Evolutionary conservation across 2,888 invertebrate species (phyloP).

Genomic region (Aplocera efformata): DNA sequence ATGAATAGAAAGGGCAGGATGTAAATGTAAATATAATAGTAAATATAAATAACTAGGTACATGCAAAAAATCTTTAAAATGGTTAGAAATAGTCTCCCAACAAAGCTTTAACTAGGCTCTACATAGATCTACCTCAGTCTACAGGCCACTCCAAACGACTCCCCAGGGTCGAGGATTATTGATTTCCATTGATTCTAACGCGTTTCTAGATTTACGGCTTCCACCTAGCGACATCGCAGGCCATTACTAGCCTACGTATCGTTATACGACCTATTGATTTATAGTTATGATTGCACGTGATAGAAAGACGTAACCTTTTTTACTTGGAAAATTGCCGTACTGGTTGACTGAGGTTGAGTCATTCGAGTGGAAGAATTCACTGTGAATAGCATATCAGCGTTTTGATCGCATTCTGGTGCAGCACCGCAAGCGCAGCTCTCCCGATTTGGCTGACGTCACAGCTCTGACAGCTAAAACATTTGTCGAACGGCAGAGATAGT

Average conservation of each 20-base stretch:
- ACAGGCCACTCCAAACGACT: constrained; percentile 48
- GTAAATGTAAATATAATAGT: too few species aligned
- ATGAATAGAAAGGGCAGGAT: too few species aligned
- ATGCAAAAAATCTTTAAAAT: too few species aligned
- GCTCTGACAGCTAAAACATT: constrained; percentile 78
- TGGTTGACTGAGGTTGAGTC: constrained; percentile 1
- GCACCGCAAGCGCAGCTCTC: constrained; percentile 49
- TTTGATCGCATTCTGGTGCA: constrained; percentile 48
- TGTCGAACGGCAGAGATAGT: constrained; percentile 77
- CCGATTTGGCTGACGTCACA: constrained; percentile 77
- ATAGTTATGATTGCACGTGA: constrained; percentile 13
- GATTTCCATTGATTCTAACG: constrained; percentile 77
- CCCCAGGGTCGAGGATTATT: constrained; percentile 63
- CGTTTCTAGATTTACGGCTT: constrained; percentile 63
- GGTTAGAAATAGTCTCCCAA: too few species aligned
- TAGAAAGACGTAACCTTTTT: neutral
- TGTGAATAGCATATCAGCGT: constrained; percentile 51
- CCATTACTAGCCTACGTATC: constrained; percentile 30
- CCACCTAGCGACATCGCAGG: constrained; percentile 40
- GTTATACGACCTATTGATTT: constrained; percentile 15
- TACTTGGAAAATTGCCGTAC: neutral
- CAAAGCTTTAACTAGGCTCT: constrained; percentile 31
- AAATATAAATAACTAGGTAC: too few species aligned
- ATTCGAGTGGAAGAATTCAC: constrained; percentile 9
- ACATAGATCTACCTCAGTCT: constrained; percentile 33